phyloP scores from a whole-genome alignment of 2,888 invertebrate species.

The Epinotia demarniana region DNA sequence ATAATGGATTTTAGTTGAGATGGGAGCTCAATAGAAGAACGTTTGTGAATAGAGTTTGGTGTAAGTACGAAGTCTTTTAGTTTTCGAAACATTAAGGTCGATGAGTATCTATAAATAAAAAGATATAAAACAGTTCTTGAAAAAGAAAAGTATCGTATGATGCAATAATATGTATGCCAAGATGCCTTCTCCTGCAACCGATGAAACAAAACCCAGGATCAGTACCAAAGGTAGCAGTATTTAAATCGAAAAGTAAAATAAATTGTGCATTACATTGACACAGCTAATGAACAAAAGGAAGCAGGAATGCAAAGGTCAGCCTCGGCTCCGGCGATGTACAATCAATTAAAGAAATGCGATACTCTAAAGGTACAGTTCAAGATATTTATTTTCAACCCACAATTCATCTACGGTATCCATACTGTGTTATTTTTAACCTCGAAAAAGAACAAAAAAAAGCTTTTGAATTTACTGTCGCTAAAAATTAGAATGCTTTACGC shows the following conservation, averaged over 20 bases:
- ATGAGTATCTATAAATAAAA: background rate
- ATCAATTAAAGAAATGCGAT: constrained; percentile 62
- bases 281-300: constrained; percentile 67
- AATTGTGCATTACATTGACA: constrained; percentile 64
- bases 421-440: constrained; percentile 23
- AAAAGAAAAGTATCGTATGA: background rate
- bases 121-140: background rate
- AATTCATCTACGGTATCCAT: constrained; percentile 42
- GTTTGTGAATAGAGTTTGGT: too few species aligned
- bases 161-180: constrained; percentile 17
- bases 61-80: too few species aligned
- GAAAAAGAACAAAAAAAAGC: constrained; percentile 11
- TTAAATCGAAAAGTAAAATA: constrained; percentile 54
- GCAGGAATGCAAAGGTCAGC: constrained; percentile 61
- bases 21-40: too few species aligned
- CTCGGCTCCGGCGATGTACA: constrained; percentile 49
- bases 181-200: constrained; percentile 12
- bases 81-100: too few species aligned
- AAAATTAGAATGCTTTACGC: constrained; percentile 3
- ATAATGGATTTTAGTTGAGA: too few species aligned
- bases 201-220: constrained; percentile 29
- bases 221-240: constrained; percentile 40
- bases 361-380: constrained; percentile 46
- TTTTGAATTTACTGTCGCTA: background rate
- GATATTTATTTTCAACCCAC: constrained; percentile 43